Evolutionary conservation across 2,113 vertebrate species (phyloP), one percentile per base, ranked within the genome.

Genomic region (Phainopepla nitens): DNA sequence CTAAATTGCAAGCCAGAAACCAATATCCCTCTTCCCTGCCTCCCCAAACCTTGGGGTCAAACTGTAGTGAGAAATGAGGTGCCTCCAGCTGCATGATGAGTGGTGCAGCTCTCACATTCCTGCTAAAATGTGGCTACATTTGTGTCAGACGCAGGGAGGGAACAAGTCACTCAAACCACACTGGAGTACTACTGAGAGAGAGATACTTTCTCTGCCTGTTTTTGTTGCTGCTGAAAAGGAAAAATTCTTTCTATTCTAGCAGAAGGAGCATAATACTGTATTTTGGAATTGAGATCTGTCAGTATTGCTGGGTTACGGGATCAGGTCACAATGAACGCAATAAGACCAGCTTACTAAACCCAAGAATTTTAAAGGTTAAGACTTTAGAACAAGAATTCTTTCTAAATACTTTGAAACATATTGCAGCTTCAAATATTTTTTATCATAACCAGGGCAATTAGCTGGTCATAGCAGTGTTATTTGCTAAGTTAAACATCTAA

Each of bases 51-150:
- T 58, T 50, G 19, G 44, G 35, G 69, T 23, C 25, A 80, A 80
- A 25, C n/a, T 45, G 6, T 0, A 21, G 41, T 1, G 33, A 83
- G 71, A 50, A 56, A 41, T 21, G 25, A 71, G 53, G 11, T 5
- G 13, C 25, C 56, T 54, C 31, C 22, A 69, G 54, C 54, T 15
- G n/a, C 25, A 5, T 5, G 7, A 41, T 0, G 0, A 61, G 49
- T 2, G 13, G 16, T 10, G 7, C 53, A 21, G 28, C 73, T 80
- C 60, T 31, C 56, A 14, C 5, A 1, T 15, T 60, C 15, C 71
- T 35, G 47, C 23, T 58, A 16, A 47, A 80, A 35, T 1, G 28
- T 35, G 13, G 4, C 17, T n/a, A 0, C 1, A 5, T 73, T 84
- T 47, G 29, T 19, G 33, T 15, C 22, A 27, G n/a, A 14, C 8